Evolutionary conservation across 2,797 vertebrate species (phyloP).

Genomic region (Discoglossus pictus): DNA sequence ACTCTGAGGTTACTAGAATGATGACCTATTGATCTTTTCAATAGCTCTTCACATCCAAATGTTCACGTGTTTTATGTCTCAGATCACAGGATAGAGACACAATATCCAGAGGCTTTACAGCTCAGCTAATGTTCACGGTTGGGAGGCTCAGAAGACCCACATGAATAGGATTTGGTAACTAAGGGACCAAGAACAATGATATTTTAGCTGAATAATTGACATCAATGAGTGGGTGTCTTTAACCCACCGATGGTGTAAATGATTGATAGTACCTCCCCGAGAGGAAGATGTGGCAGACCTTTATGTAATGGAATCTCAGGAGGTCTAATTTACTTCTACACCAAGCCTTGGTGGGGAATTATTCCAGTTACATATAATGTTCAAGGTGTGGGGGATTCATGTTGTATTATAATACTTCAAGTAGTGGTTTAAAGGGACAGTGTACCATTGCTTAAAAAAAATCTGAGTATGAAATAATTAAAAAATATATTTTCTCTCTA

Average conservation of each 20-base stretch:
- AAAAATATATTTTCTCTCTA: too few relatives aligned
- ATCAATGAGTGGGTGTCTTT: background rate
- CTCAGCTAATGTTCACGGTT: background rate
- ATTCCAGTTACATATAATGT: too few relatives aligned
- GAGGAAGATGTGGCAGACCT: too few relatives aligned
- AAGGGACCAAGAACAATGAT: background rate
- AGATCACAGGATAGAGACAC: conserved; percentile 2
- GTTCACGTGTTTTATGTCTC: background rate
- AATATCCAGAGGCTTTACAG: conserved; percentile 1
- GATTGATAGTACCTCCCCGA: background rate
- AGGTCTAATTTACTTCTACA: too few relatives aligned
- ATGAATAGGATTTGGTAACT: conserved; percentile 13
- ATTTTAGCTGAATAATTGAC: conserved; percentile 12
- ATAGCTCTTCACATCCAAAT: background rate
- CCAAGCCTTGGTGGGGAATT: too few relatives aligned
- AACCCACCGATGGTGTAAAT: background rate
- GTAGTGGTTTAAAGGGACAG: too few relatives aligned
- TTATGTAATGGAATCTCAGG: too few relatives aligned
- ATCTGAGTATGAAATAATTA: too few relatives aligned
- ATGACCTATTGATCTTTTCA: conserved; percentile 20
- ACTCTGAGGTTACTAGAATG: conserved; percentile 3
- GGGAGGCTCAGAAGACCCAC: conserved; percentile 13
- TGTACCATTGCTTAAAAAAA: too few relatives aligned
- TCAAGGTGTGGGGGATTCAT: too few relatives aligned
- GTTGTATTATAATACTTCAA: too few relatives aligned